A percentile compares a stretch with the other conserved stretches of the same genome.
These are phyloP conservation scores for Seira sanloemensis DNA, from an alignment of 2,888 invertebrate genomes.

Conservation along the genomic window DNA sequence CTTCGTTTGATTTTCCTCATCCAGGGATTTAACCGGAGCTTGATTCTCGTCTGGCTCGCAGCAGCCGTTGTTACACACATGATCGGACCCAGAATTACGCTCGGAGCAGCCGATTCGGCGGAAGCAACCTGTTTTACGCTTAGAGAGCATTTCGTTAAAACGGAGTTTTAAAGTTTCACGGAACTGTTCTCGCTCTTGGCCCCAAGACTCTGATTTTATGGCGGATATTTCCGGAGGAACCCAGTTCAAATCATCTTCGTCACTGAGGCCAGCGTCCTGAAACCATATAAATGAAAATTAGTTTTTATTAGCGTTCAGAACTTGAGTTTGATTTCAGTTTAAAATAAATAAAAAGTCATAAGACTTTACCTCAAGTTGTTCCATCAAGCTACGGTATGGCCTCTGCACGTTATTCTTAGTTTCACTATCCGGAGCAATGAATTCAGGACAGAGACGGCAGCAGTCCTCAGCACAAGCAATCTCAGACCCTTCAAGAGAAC, in stretches of 20 bases:
- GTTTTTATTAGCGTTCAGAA: background rate
- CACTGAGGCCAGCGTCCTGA: slow-evolving; percentile 52
- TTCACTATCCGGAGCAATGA: slow-evolving; percentile 37
- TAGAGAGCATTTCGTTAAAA: slow-evolving; percentile 64
- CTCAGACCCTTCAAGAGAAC: slow-evolving; percentile 93
- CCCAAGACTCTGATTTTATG: slow-evolving; percentile 61
- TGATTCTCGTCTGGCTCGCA: slow-evolving; percentile 48
- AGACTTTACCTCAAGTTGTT: slow-evolving; percentile 67
- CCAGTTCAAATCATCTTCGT: slow-evolving; percentile 63
- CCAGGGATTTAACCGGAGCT: slow-evolving; percentile 22
- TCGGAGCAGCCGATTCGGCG: slow-evolving; percentile 41
- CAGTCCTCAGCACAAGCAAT: slow-evolving; percentile 92
- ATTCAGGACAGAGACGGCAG: slow-evolving; percentile 82
- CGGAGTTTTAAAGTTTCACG: slow-evolving; percentile 59
- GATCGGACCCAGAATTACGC: slow-evolving; percentile 15
- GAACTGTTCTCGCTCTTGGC: slow-evolving; percentile 62
- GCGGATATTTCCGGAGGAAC: slow-evolving; percentile 66
- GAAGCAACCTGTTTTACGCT: slow-evolving; percentile 34
- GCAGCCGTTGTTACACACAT: slow-evolving; percentile 31
- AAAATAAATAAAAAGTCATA: background rate
- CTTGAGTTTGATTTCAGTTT: background rate
- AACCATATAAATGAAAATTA: background rate
- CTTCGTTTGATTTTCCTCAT: slow-evolving; percentile 25
- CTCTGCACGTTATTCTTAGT: slow-evolving; percentile 36
- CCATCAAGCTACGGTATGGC: slow-evolving; percentile 69